Evolutionary conservation across 2,888 invertebrate genomes (phyloP), one percentile per base, ranked within the genome.

Genomic region (Caenorhabditis sinica): DNA sequence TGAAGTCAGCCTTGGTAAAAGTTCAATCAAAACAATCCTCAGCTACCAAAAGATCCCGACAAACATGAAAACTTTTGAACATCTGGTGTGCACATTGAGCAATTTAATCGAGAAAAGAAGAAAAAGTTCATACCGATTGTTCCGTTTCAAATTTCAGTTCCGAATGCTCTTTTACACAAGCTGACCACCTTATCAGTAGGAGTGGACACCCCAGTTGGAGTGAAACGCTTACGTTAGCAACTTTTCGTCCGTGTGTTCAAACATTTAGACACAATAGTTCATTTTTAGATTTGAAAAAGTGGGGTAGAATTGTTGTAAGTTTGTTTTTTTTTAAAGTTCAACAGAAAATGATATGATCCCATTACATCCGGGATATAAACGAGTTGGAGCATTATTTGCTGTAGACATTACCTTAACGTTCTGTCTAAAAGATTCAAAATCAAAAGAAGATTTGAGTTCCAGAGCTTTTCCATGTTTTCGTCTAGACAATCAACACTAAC

Each of bases 11-110:
- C 25, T 51, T 51, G 23, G 23, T n/a, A 53, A 49, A 72, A 45
- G 72, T 72, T 45, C 40, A 60, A 68, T 23, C 20, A 53, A 68
- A 51, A 68, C 51, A 68, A 51, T 23, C 15, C 23, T 13, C 20
- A 36, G 33, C 33, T 36, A 36, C 33, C 33, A 13, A 40, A 40
- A 58, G 30, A 40, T 68, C 20, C n/a, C 33, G 68, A 53, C 68
- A 36, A 43, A 43, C 58, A 60, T 72, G 71, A 51, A 51, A 6
- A 51, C 11, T n/a, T 45, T 30, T 58, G 36, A 66, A 76, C 76
- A 77, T 77, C 36, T 77, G 76, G 76, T 30, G 25, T 36, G 49
- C 76, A 77, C 45, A 77, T 77, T 77, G 30, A 30, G 56, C 30
- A 66, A 60, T 36, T 66, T 28, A 13, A 49, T 49, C 20, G 20